Base-by-base conservation (phyloP, 2,888 invertebrate species). In the Phania funesta region DNA sequence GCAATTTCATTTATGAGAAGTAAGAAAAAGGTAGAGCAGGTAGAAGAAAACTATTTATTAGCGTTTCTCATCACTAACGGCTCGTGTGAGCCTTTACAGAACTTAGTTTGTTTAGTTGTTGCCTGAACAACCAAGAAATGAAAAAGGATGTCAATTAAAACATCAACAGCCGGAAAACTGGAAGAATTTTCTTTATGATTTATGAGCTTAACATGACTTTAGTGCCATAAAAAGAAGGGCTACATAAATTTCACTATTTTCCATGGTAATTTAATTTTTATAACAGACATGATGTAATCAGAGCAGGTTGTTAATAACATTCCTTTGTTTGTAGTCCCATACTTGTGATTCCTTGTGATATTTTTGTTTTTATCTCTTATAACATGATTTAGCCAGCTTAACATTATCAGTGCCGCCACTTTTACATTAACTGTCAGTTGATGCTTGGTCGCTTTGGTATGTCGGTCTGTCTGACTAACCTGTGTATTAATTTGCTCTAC, bases 151-250 rank as follows among this genome's bases (percentile, higher is more conserved):
- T n/a, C n/a, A n/a, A n/a, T n/a, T n/a, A n/a, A 44, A 44, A 44
- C 41, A 3, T 44, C 5, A 44, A 5, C 2, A 44, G 16, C 3
- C 2, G 26, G 8, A 29, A n/a, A 48, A 5, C 7, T 44, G 29
- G n/a, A 64, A 32, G 3, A 46, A 26, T 58, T 67, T 54, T 18
- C 11, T 32, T 16, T 41, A 71, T 32, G 29, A 52, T 73, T 75
- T 74, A 74, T 54, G 52, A 29, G 4, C 20, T 44, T 29, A 26
- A 24, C 3, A 1, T 41, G 0, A n/a, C 20, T 38, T 22, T 22
- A 16, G 38, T 58, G 58, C 41, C 29, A 56, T 65, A 46, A 58
- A 41, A 7, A 4, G 48, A 58, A 75, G 56, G 75, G 35, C 48
- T 62, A 52, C 20, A 52, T 8, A n/a, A n/a, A n/a, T n/a, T n/a